Base-by-base conservation (phyloP, 2,113 vertebrate species). In the Limnothrissa miodon region DNA sequence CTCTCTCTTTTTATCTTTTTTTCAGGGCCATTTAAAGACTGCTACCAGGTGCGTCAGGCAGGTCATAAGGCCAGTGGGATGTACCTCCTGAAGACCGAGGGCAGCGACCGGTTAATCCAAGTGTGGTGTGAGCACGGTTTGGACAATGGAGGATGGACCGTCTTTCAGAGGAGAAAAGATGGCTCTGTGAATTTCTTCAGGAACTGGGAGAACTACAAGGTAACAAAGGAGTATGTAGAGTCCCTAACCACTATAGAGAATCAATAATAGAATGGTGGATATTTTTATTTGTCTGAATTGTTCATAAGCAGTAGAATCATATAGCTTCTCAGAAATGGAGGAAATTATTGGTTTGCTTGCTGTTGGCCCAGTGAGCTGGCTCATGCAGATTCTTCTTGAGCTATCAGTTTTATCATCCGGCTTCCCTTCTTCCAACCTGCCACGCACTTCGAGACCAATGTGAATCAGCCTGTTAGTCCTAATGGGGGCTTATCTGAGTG, bases 201-300 rank as follows among this genome's bases (percentile, higher is more conserved):
- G 81, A 99, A 99, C 45, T 99, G 97, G 98, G 98, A 99, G 81
- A 99, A 96, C 85, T 99, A 99, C 84, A 99, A 99, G 95, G 98
- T 97, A 94, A 90, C 82, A 15, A 15, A 53, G 23, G 25, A 74
- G 5, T 13, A 21, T 56, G 23, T 4, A 17, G 25, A 36, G 59
- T 23, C 9, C 8, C 23, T 62, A 11, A 25, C 59, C 59, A 25
- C n/a, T n/a, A 0, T 29, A 29, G 0, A 25, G 1, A 25, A 62
- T 36, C 13, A 2, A 33, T 13, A 74, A 36, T 15, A 0, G 13
- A 36, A 56, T 36, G 10, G 15, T 11, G 33, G 29, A 9, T 70
- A 36, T 1, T 13, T 70, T 4, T 33, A 4, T 11, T 70, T 36
- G 29, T 70, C 29, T 70, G 9, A 29, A 70, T 70, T 70, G 13